Conservation (phyloP, 2,113 vertebrate species). For the Pontoporia blainvillei region DNA sequence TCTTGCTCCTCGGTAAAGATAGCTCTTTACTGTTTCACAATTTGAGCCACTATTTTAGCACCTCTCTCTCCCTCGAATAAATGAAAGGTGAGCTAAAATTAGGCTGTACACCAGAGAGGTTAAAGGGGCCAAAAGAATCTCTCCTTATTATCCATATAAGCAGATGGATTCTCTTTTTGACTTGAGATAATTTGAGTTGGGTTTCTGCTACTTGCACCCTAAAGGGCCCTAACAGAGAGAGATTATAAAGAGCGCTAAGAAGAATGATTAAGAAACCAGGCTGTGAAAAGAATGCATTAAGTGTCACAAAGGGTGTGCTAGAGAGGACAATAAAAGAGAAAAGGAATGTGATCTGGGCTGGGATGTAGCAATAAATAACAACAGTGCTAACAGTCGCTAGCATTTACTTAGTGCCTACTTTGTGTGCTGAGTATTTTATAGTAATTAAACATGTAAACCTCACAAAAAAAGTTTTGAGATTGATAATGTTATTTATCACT, state of each 20-base stretch:
- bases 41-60: neutral
- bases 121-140: neutral
- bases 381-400: neutral
- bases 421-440: neutral
- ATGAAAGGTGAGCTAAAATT: neutral
- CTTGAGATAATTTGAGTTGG: neutral
- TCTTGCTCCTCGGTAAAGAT: neutral
- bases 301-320: neutral
- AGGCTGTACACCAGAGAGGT: neutral
- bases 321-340: neutral
- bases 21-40: neutral
- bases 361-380: neutral
- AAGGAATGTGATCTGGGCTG: neutral
- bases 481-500: neutral
- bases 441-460: neutral
- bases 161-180: neutral
- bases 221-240: neutral
- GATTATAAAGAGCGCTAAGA: neutral
- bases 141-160: neutral
- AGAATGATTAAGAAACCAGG: neutral
- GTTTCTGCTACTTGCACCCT: neutral
- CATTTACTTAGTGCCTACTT: neutral
- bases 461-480: neutral
- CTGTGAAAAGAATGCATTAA: neutral
- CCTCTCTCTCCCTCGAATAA: neutral